These are phyloP conservation scores for Bombyx mandarina DNA, from an alignment of 1,140 invertebrate genomes.

Conservation along the genomic window DNA sequence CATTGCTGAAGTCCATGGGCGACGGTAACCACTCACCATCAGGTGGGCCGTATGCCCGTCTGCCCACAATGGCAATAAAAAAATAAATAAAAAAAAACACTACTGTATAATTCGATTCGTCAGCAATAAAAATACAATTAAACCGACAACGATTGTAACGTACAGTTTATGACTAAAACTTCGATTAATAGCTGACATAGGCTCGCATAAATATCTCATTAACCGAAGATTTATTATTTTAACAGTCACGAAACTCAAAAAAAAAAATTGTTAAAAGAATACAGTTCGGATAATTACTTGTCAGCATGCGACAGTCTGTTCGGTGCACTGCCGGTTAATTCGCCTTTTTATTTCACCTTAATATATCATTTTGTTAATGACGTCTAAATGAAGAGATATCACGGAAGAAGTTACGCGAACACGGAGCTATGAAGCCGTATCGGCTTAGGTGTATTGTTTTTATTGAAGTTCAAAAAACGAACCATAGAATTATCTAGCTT, in stretches of 20 bases:
- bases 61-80: no score
- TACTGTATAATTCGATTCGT: no score
- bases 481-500: no score
- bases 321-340: constrained; percentile 51
- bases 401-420: constrained; percentile 23
- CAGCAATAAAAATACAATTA: constrained; percentile 1
- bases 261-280: constrained; percentile 48
- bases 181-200: constrained; percentile 52
- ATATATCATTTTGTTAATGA: constrained; percentile 68
- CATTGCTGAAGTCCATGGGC: no score
- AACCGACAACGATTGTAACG: constrained; percentile 4
- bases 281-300: constrained; percentile 63
- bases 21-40: no score
- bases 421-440: no score
- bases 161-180: constrained; percentile 22
- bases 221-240: constrained; percentile 59
- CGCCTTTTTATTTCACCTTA: constrained; percentile 49
- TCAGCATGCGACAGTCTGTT: constrained; percentile 67
- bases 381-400: constrained; percentile 51
- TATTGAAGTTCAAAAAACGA: no score
- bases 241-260: constrained; percentile 58
- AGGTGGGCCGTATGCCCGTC: no score
- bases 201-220: constrained; percentile 67
- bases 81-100: no score
- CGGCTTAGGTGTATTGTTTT: no score